phyloP scores from a whole-genome alignment of 2,113 vertebrate genomes.

The Crotalus horridus region DNA sequence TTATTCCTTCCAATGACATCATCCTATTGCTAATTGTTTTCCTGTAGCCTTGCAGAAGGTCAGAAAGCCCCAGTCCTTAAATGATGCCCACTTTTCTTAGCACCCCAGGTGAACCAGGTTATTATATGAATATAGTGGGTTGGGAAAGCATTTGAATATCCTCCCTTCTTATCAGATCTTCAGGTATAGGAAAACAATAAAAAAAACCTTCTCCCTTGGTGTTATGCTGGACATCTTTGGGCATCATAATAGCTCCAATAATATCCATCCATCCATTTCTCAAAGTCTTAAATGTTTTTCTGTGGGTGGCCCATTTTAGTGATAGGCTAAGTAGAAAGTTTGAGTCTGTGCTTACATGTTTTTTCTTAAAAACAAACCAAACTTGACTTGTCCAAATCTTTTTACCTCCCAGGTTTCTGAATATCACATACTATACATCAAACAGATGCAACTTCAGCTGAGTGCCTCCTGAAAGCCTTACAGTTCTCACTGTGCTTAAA shows the following conservation, averaged over 20 bases:
- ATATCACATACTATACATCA: not conserved
- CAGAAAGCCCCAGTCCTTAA: not conserved
- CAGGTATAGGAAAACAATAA: not conserved
- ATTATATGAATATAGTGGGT: not conserved
- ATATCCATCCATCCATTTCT: not conserved
- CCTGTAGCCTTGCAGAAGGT: not conserved
- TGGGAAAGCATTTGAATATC: not conserved
- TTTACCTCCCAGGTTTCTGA: not conserved
- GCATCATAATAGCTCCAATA: not conserved
- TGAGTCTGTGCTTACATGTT: not conserved
- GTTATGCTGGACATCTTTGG: not conserved
- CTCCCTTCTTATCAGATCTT: not conserved
- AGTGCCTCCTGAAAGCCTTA: not conserved
- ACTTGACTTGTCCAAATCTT: not conserved
- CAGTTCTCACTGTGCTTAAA: not conserved
- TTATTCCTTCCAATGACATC: not conserved
- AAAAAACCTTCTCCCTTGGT: not conserved
- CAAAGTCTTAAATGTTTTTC: not conserved
- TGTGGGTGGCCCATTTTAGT: not conserved
- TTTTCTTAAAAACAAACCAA: not conserved
- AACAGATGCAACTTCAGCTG: not conserved
- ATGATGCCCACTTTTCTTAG: not conserved
- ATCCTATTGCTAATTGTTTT: not conserved
- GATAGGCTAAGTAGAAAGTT: not conserved
- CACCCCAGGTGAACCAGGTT: not conserved